These are phyloP conservation scores for Chauna torquata DNA, from an alignment of 2,113 vertebrate genomes.

Conservation along the genomic window DNA sequence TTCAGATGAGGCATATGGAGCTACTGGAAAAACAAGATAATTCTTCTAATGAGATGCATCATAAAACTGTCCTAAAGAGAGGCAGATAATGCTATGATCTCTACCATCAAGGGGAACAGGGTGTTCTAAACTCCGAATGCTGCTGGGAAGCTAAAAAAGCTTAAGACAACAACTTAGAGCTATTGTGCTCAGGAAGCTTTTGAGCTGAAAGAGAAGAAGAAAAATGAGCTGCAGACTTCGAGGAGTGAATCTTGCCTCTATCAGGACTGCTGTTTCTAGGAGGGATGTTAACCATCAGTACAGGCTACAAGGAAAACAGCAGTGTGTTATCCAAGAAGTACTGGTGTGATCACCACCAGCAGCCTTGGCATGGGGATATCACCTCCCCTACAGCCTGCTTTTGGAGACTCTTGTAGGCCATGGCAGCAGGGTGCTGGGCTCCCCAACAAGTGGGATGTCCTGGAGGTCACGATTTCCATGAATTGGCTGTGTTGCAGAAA, in stretches of 20 bases:
- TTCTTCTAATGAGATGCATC: neutral
- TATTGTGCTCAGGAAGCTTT: neutral
- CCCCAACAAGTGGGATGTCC: neutral
- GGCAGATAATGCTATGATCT: neutral
- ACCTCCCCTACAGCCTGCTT: neutral
- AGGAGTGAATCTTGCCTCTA: too few relatives aligned
- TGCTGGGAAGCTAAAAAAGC: neutral
- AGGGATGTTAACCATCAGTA: neutral
- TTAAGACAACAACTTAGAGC: neutral
- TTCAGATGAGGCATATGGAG: neutral
- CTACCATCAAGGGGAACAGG: neutral
- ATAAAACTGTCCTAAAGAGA: neutral
- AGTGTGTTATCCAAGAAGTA: neutral
- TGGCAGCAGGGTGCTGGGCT: fast-evolving
- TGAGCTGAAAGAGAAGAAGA: neutral
- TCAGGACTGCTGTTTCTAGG: neutral
- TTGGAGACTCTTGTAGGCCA: neutral
- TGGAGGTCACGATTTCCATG: neutral
- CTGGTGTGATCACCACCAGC: neutral
- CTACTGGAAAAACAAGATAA: neutral
- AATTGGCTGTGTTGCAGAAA: neutral
- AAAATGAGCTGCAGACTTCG: fast-evolving
- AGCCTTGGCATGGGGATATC: fast-evolving
- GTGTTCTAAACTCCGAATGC: neutral
- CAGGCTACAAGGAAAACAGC: neutral